Evolutionary conservation across 2,888 invertebrate species (phyloP), one percentile per base, ranked within the genome.

Genomic region (Tethea ocularis): DNA sequence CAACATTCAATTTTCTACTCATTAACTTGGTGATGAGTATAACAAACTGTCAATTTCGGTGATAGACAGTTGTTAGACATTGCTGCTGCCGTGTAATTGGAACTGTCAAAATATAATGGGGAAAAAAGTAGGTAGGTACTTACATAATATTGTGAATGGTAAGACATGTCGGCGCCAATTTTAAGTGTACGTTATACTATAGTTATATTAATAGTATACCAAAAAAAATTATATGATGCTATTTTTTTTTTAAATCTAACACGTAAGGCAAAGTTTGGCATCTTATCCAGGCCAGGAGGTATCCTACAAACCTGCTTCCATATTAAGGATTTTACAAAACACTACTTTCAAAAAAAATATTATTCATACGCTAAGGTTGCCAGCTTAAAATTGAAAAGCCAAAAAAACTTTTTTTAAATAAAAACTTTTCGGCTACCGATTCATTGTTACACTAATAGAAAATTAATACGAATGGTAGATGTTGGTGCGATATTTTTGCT

Each of bases 71-170:
- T 61, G 68, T 62, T 60, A 58, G 65, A 66, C 64, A 63, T 59
- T 60, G 64, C 65, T 59, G 57, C 61, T 62, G 67, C 61, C 67
- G 57, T 63, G 63, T 69, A 67, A 69, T 69, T 65, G 63, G 57
- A 38, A 33, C 64, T 61, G 67, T 63, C 69, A 63, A 65, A 54
- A 54, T 64, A 67, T 52, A 24, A 24, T 58, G 58, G 13, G 36
- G 20, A 55, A 60, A 64, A n/a, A n/a, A n/a, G n/a, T n/a, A n/a
- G n/a, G n/a, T n/a, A n/a, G n/a, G n/a, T n/a, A 67, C 63, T 52
- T 54, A 10, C 1, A 17, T 33, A 54, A 13, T 20, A 36, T 10
- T 20, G 20, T 24, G n/a, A n/a, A n/a, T n/a, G n/a, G n/a, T n/a
- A 15, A 36, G 22, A 15, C 20, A n/a, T n/a, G n/a, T n/a, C n/a